phyloP scores from a whole-genome alignment of 64 coral and sea anemone genomes.

The Stichodactyla mertensii region DNA sequence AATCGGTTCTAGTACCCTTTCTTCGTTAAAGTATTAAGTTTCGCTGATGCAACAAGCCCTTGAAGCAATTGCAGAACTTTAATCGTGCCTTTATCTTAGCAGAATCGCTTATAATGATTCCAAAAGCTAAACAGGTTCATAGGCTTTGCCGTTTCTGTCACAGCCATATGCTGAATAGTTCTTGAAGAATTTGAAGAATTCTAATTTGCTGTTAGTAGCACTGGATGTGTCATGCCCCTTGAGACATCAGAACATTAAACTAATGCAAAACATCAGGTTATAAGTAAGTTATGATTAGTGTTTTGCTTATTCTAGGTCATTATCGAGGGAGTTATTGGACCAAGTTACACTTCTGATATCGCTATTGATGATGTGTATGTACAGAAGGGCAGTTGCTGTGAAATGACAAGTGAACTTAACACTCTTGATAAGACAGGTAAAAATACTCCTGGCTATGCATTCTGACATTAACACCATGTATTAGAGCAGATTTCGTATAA shows the following conservation, averaged over 20 bases:
- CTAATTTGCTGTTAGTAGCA: no score
- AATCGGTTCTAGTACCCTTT: neutral
- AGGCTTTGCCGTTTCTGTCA: no score
- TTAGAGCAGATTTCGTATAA: no score
- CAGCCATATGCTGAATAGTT: no score
- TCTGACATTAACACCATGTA: no score
- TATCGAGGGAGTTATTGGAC: conserved; percentile 27
- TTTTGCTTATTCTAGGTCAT: conserved; percentile 25
- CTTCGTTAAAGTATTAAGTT: neutral
- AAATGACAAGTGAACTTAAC: conserved; percentile 30
- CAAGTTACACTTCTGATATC: conserved; percentile 30
- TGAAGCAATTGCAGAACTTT: no score
- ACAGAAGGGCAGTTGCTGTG: conserved; percentile 46
- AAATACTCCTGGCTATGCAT: neutral
- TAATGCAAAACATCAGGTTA: neutral
- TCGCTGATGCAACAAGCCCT: neutral
- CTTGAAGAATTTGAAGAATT: no score
- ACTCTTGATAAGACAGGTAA: neutral
- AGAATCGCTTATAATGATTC: no score
- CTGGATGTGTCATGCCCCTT: no score
- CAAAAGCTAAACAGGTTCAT: no score
- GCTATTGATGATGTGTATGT: conserved; percentile 54
- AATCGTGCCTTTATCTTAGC: no score
- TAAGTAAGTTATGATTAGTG: neutral
- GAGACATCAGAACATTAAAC: no score